These are phyloP conservation scores for Meriones unguiculatus DNA, from an alignment of 2,113 vertebrate species.

Conservation along the genomic window DNA sequence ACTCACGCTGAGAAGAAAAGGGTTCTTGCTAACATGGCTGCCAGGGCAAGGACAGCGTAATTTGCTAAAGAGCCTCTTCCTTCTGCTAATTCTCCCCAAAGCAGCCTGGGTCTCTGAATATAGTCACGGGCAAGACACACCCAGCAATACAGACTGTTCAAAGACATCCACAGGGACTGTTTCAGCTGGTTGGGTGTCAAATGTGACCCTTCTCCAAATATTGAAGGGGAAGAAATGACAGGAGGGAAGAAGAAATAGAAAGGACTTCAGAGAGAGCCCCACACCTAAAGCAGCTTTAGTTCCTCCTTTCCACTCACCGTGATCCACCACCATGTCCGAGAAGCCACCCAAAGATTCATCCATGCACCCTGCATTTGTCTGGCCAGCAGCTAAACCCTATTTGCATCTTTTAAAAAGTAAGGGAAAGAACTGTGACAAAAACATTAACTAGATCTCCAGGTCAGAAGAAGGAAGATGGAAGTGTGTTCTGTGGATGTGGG, in stretches of 20 bases:
- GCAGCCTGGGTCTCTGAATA: neutral
- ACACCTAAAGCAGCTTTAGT: too few species aligned
- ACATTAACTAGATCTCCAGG: neutral
- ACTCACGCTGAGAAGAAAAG: too few species aligned
- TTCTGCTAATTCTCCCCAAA: fast-evolving
- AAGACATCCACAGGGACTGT: fast-evolving
- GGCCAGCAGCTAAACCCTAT: neutral
- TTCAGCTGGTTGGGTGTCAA: fast-evolving
- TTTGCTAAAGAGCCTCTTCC: neutral
- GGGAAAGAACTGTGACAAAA: too few species aligned
- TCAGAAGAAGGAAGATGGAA: neutral
- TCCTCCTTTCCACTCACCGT: neutral
- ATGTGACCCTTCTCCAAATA: fast-evolving
- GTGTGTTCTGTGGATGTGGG: neutral
- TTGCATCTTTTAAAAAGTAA: neutral
- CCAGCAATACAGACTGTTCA: too few species aligned
- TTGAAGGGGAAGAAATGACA: neutral
- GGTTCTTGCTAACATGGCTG: neutral
- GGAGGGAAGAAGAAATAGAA: fast-evolving
- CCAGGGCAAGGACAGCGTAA: neutral
- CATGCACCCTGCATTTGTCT: fast-evolving
- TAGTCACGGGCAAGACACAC: neutral
- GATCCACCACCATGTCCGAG: fast-evolving
- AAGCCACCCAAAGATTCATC: neutral
- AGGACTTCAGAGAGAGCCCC: neutral